Percentiles rank a stretch among this genome's conserved stretches.
Evolutionary conservation across 2,888 invertebrate species (phyloP).

Genomic region (Andrena bicolor): DNA sequence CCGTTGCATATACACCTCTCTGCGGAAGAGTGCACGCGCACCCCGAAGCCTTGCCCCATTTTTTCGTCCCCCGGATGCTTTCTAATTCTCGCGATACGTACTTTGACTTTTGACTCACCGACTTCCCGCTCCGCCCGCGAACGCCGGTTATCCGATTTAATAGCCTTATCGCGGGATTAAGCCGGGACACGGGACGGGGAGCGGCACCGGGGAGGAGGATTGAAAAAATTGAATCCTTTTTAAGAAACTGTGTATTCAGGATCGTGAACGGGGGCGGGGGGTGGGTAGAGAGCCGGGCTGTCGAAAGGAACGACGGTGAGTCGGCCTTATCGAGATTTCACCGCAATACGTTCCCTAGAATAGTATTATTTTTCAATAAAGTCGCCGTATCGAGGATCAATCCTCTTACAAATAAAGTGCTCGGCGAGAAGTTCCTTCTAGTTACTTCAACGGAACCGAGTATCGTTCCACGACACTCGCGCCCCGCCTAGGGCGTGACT

Average conservation of each 20-base stretch:
- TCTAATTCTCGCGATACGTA: conserved; percentile 52
- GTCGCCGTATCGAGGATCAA: conserved; percentile 24
- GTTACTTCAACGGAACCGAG: background rate
- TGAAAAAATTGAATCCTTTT: conserved; percentile 41
- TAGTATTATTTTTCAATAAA: conserved; percentile 45
- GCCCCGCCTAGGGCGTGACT: background rate
- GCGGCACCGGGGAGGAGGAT: background rate
- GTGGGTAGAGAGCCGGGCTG: background rate
- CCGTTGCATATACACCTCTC: background rate
- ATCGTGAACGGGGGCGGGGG: background rate
- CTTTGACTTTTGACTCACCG: conserved; percentile 32
- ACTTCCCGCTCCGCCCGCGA: conserved; percentile 13
- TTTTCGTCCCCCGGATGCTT: conserved; percentile 33
- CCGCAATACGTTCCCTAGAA: background rate
- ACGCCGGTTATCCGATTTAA: conserved; percentile 46
- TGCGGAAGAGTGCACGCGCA: conserved; percentile 8
- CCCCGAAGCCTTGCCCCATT: conserved; percentile 51
- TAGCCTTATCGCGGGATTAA: conserved; percentile 25
- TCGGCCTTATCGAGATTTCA: background rate
- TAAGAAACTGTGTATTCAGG: conserved; percentile 45
- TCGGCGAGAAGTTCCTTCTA: background rate
- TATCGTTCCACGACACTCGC: background rate
- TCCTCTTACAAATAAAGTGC: conserved; percentile 37
- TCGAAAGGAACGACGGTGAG: background rate
- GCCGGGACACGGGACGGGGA: background rate